Conservation (phyloP, 2,888 invertebrate genomes). For the Graphium colonna region DNA sequence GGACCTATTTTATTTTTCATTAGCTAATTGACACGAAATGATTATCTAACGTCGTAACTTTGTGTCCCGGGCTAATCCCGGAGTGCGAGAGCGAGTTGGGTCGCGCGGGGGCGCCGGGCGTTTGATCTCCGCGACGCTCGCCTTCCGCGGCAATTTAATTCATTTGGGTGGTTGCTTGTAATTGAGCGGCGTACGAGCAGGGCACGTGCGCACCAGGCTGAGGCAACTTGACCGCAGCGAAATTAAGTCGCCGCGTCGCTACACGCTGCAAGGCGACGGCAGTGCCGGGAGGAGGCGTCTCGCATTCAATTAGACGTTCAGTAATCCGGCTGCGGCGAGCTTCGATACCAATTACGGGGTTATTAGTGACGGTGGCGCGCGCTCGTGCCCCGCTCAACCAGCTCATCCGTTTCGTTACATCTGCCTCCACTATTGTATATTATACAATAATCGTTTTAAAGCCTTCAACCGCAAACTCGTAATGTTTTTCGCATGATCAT, state of each 20-base stretch:
- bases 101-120: slow-evolving; percentile 40
- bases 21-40: slow-evolving; percentile 77
- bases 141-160: slow-evolving; percentile 64
- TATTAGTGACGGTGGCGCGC: slow-evolving; percentile 72
- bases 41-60: slow-evolving; percentile 71
- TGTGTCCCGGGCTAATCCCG: slow-evolving; percentile 51
- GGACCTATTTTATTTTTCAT: slow-evolving; percentile 74
- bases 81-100: slow-evolving; percentile 33
- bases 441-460: background rate
- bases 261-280: slow-evolving; percentile 43
- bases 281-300: slow-evolving; percentile 54
- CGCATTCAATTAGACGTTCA: slow-evolving; percentile 79
- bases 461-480: background rate
- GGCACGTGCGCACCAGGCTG: slow-evolving; percentile 65
- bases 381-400: slow-evolving; percentile 43
- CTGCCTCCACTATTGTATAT: slow-evolving; percentile 7
- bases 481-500: too few species aligned
- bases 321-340: slow-evolving; percentile 78
- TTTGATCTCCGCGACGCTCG: slow-evolving; percentile 62
- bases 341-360: slow-evolving; percentile 79
- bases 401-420: slow-evolving; percentile 31
- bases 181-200: slow-evolving; percentile 54
- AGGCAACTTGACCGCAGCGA: slow-evolving; percentile 71
- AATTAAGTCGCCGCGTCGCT: slow-evolving; percentile 52
- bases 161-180: slow-evolving; percentile 57